Base-by-base conservation (phyloP, 2,888 invertebrate genomes). In the Xanthia icteritia region DNA sequence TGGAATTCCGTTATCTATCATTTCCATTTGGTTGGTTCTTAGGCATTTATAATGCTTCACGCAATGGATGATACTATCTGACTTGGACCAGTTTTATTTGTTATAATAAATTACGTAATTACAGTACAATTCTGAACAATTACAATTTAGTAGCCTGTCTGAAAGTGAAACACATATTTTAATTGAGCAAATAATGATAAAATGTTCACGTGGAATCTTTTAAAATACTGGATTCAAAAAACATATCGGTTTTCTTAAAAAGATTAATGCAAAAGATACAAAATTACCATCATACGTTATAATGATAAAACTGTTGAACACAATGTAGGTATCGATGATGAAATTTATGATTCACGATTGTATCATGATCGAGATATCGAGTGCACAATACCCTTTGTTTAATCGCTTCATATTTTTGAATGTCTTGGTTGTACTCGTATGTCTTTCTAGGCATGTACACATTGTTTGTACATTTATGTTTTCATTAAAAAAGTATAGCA, bases 371-470 rank as follows among this genome's bases (percentile, higher is more conserved):
- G 73, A 84, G 77, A 87, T 87, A 79, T 68, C 68, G 76, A 72
- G 39, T 78, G 67, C 89, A 86, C 87, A 86, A 86, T 88, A 86
- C 89, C 82, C 82, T 86, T 86, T 86, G 86, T 86, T 81, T 81
- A 70, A 77, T 79, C 76, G 74, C 71, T 76, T 82, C 82, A 68
- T 77, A 84, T 88, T 85, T 84, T 85, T 84, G 77, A 73, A 76
- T 86, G 81, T 83, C 73, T 77, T 58, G 54, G 39, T 70, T 63
- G 61, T 85, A 66, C n/a, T 79, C 72, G 42, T 73, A 48, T 86
- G 54, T 83, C 72, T 77, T 63, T 64, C 42, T 64, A 39, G 69
- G 39, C 63, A 67, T 76, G 69, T 36, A 60, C 23, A 76, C 58
- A 70, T 31, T 54, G 69, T 63, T 63, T 13, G 23, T 61, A 45